Evolutionary conservation across 2,888 invertebrate genomes (phyloP), one percentile per base, ranked within the genome.

Genomic region (Microctonus aethiopoides): DNA sequence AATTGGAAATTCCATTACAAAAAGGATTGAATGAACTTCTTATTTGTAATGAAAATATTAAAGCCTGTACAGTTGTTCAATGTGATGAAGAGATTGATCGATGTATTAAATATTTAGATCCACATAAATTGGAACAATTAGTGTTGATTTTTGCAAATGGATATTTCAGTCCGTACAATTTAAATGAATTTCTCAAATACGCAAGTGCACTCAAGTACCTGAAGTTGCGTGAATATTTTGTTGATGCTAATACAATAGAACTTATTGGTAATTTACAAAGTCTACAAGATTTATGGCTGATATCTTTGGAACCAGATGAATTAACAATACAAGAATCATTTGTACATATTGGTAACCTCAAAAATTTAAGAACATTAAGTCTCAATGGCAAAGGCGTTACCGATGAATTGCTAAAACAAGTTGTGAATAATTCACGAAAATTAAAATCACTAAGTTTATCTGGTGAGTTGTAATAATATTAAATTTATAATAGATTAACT

Each of bases 41-140:
- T 9, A 20, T 20, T 36, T 2, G 22, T 11, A 60, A 60, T 60
- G 39, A n/a, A 20, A 60, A 60, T 39, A 60, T 60, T 20, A 39
- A 60, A 36, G 36, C 34, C 10, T 36, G 13, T 2, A 36, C 32
- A 20, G 36, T 60, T 13, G 34, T 60, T 36, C 39, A 13, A 4
- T 60, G 60, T 60, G 16, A 11, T 13, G 11, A 39, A 20, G 60
- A 39, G 26, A 36, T 60, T 60, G 60, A 60, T 60, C 22, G 16
- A 34, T 60, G 60, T 36, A 20, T 60, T 4, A 7, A 13, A 36
- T 60, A 60, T 60, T 60, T 36, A 39, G 11, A 36, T 9, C 20
- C 60, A 39, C 36, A 36, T 22, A 20, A 11, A 11, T 22, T 60
- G 34, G 39, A 39, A 60, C 20, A 60, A 60, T 60, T 60, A 39